Percentiles rank a stretch among this genome's conserved stretches.
These are phyloP conservation scores for Megalops cyprinoides DNA, from an alignment of 2,797 vertebrate species.

Conservation along the genomic window DNA sequence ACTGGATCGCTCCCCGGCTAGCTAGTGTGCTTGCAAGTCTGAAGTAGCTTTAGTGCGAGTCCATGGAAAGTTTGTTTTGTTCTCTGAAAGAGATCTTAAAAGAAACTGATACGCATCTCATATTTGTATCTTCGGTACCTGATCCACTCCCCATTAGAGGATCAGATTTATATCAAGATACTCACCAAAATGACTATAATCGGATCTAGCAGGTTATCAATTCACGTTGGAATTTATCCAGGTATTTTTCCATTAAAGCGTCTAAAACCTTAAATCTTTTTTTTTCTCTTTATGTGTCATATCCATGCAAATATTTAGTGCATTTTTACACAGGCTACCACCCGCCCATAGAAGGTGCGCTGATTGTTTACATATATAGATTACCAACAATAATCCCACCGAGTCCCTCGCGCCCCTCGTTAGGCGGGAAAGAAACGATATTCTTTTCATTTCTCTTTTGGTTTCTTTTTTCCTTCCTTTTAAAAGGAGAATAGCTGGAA, in stretches of 20 bases:
- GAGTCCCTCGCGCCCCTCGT: slow-evolving; percentile 35
- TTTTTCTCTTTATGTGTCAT: slow-evolving; percentile 33
- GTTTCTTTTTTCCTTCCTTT: slow-evolving; percentile 61
- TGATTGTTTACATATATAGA: slow-evolving; percentile 66
- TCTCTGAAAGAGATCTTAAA: too few relatives aligned
- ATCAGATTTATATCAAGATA: too few relatives aligned
- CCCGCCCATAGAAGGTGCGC: slow-evolving; percentile 7
- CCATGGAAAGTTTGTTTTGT: background rate
- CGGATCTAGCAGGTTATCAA: too few relatives aligned
- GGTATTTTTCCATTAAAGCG: background rate
- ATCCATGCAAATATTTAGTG: background rate
- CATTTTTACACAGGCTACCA: background rate
- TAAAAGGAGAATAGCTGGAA: slow-evolving; percentile 72
- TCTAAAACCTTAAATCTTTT: too few relatives aligned
- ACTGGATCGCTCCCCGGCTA: too few relatives aligned
- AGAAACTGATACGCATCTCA: too few relatives aligned
- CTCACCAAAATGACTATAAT: too few relatives aligned
- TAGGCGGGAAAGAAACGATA: slow-evolving; percentile 64
- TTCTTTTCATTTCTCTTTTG: slow-evolving; percentile 70
- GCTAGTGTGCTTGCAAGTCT: too few relatives aligned
- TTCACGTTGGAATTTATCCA: background rate
- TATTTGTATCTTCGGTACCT: too few relatives aligned
- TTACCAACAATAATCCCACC: slow-evolving; percentile 18
- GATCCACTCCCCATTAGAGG: too few relatives aligned
- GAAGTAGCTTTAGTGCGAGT: background rate